phyloP scores from a whole-genome alignment of 2,113 vertebrate genomes.

The Cercocebus atys region DNA sequence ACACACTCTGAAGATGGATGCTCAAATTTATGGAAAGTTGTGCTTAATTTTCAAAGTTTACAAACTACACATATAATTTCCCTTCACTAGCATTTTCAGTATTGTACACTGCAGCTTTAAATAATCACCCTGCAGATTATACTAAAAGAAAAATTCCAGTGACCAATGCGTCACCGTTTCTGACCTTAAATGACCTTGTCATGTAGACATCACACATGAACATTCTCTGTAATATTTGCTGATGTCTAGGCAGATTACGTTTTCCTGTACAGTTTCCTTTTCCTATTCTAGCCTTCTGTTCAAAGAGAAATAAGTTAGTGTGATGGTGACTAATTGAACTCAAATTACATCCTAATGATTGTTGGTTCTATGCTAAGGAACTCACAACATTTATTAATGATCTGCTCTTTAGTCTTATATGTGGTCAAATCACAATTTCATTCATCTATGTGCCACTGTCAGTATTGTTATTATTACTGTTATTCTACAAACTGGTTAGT shows the following conservation, averaged over 20 bases:
- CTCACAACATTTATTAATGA: background rate
- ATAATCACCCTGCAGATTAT: background rate
- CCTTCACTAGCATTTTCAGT: background rate
- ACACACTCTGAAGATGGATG: no score
- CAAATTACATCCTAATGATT: background rate
- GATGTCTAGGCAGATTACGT: background rate
- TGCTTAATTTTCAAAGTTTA: background rate
- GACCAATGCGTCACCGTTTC: background rate
- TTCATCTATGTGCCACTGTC: background rate
- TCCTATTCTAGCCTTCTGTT: background rate
- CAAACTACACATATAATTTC: background rate
- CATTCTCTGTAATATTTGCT: background rate
- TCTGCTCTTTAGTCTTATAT: background rate
- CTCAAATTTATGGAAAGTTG: background rate
- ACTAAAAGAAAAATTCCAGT: background rate
- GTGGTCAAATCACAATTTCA: background rate
- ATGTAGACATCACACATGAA: background rate
- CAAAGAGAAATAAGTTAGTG: background rate
- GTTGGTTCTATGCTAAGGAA: background rate
- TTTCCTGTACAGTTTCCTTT: background rate
- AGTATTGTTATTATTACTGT: no score
- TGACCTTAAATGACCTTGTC: background rate
- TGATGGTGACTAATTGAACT: background rate
- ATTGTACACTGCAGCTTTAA: background rate
- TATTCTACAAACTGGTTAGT: background rate